phyloP scores from a whole-genome alignment of 2,797 vertebrate species.

The Tympanoctomys barrerae region DNA sequence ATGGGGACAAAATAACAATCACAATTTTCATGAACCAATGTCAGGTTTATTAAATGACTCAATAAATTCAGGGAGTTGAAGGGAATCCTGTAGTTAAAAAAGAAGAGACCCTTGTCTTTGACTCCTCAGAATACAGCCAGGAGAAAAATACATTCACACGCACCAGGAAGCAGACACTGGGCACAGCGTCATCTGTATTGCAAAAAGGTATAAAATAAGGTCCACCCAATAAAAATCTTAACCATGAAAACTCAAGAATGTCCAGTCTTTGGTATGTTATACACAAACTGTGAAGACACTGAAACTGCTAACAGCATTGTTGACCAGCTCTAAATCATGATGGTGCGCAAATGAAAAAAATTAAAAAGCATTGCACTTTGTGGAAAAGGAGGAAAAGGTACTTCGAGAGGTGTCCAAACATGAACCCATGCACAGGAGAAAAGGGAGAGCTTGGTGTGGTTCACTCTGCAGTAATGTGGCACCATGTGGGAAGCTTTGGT shows the following conservation, averaged over 20 bases:
- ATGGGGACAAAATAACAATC: background rate
- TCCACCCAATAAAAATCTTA: background rate
- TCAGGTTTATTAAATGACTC: background rate
- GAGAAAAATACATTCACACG: background rate
- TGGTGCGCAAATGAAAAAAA: background rate
- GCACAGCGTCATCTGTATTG: background rate
- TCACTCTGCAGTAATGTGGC: background rate
- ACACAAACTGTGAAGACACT: background rate
- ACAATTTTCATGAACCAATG: background rate
- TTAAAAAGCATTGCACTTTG: background rate
- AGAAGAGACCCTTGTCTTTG: background rate
- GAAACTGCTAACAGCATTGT: background rate
- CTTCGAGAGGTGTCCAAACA: background rate
- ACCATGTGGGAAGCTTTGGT: fast-evolving
- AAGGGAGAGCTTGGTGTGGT: background rate
- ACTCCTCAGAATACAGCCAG: background rate
- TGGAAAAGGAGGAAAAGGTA: background rate
- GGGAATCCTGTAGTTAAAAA: background rate
- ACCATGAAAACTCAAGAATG: background rate
- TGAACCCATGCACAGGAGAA: background rate
- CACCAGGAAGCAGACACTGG: background rate
- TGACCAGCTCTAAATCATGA: background rate
- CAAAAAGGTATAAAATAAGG: background rate
- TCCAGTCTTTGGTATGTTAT: background rate
- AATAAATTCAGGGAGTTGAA: background rate